phyloP scores from a whole-genome alignment of 2,113 vertebrate species.

The Aptenodytes forsteri region DNA sequence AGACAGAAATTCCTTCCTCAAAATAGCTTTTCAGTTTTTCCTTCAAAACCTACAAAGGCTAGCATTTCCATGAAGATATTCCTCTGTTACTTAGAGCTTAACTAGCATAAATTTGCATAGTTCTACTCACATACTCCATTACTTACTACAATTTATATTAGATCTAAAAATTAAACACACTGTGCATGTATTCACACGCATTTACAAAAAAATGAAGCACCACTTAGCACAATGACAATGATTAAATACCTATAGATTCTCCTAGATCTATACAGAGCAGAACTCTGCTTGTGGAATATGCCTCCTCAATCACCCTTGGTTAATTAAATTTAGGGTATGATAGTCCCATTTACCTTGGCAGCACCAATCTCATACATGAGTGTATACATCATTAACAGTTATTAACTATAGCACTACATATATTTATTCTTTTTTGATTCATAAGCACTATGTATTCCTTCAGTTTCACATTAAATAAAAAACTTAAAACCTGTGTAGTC shows the following conservation, averaged over 20 bases:
- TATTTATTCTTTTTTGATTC: neutral
- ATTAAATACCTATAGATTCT: neutral
- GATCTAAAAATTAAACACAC: neutral
- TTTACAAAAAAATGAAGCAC: neutral
- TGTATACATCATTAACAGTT: neutral
- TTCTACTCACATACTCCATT: neutral
- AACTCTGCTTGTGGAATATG: neutral
- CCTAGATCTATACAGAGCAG: neutral
- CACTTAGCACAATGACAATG: neutral
- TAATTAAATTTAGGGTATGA: neutral
- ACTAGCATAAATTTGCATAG: neutral
- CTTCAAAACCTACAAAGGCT: neutral
- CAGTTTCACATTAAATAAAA: neutral
- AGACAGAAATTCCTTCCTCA: neutral
- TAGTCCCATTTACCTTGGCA: neutral
- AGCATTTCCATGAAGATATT: neutral
- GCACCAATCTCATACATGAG: accelerated
- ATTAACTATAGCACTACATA: neutral
- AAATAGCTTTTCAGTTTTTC: neutral
- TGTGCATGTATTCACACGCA: accelerated
- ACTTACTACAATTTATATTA: neutral
- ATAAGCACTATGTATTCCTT: neutral
- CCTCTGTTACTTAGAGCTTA: neutral
- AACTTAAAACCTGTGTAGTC: neutral
- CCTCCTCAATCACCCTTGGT: neutral